Evolutionary conservation across 1,140 invertebrate genomes (phyloP), one percentile per base, ranked within the genome.

Genomic region (Melipona quadrifasciata): DNA sequence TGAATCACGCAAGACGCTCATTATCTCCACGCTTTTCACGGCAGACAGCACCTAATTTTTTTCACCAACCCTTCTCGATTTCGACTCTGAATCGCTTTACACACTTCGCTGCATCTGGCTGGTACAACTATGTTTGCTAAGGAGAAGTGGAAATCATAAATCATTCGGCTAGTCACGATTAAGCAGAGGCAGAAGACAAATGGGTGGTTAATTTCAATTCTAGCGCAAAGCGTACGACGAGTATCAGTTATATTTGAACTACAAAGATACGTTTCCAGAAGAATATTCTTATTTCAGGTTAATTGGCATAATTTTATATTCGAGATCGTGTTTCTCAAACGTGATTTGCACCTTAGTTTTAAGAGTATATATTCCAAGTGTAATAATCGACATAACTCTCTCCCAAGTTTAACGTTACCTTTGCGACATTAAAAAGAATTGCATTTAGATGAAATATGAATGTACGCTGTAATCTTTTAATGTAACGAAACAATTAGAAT

Each of bases 181-280:
- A 91, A 91, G 82, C 89, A 75, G 75, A 88, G 89, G 84, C 74
- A 77, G 81, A 87, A 91, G 89, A 92, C 91, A 89, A 92, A 92
- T 90, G 90, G 86, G 74, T 91, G 85, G 89, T 90, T 92, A 92
- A 91, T 91, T 91, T 91, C 90, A 87, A 88, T 90, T 90, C 88
- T 90, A 88, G 89, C 87, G 85, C 78, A 77, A 85, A 85, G 72
- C 76, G 68, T 70, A 82, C 72, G 70, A 81, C 77, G 58, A 80
- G 83, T 85, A 64, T 57, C 77, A 72, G 31, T 64, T 39, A 85
- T 75, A 73, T 77, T 84, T 24, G 65, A 84, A 87, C 8, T 19
- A 34, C 24, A 61, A 39, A 24, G 11, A 64, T 64, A 24, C n/a
- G 14, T 72, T 51, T 17, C 39, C 70, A 70, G 1, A 5, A 39